These are phyloP conservation scores for Auanema sp. DNA, from an alignment of 2,888 invertebrate species.

Conservation along the genomic window DNA sequence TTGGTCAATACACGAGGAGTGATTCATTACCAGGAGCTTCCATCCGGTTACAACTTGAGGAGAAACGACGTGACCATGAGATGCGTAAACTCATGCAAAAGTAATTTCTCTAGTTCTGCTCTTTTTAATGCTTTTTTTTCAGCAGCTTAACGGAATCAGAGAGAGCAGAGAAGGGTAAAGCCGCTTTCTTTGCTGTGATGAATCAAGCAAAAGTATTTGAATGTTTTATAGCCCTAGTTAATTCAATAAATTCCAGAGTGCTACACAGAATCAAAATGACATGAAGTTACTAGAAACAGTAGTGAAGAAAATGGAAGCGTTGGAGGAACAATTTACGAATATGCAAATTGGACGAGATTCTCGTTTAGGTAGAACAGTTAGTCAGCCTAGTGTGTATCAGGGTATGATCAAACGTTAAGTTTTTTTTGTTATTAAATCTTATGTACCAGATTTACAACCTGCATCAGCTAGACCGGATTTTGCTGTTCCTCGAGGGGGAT, in stretches of 20 bases:
- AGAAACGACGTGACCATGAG: constrained; percentile 58
- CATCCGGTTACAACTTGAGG: constrained; percentile 59
- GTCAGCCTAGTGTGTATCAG: constrained; percentile 49
- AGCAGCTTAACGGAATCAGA: constrained; percentile 56
- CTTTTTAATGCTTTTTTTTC: constrained; percentile 21
- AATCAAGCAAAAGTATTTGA: constrained; percentile 17
- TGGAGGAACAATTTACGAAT: constrained; percentile 22
- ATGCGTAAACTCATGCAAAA: constrained; percentile 45
- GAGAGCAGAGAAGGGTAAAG: constrained; percentile 56
- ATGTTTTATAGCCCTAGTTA: background rate
- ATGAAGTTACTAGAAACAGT: constrained; percentile 4
- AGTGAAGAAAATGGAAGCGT: constrained; percentile 9
- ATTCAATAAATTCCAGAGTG: background rate
- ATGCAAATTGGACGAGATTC: constrained; percentile 22
- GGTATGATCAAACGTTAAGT: constrained; percentile 19
- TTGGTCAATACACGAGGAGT: constrained; percentile 22
- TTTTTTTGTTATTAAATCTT: background rate
- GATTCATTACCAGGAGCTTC: constrained; percentile 46
- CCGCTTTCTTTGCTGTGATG: constrained; percentile 62
- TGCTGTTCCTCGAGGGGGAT: background rate
- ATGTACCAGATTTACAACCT: background rate
- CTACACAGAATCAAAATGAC: constrained; percentile 3
- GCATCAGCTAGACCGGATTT: too few relatives aligned
- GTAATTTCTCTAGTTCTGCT: constrained; percentile 19
- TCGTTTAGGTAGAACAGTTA: constrained; percentile 32